phyloP scores from a whole-genome alignment of 2,888 invertebrate genomes.

The Sinopyrophorus schimmeli region DNA sequence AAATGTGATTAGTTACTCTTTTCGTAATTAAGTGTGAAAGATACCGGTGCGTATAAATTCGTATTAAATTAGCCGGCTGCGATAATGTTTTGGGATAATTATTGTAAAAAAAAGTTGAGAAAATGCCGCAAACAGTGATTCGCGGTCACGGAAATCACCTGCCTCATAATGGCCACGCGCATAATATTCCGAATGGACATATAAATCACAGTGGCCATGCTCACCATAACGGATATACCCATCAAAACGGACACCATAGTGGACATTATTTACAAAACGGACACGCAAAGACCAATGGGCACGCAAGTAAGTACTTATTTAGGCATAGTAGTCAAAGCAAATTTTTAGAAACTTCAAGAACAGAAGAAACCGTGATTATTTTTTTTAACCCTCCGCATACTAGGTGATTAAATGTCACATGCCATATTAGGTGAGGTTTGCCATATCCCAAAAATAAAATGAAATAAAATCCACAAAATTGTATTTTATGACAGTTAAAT shows the following conservation, averaged over 20 bases:
- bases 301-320: constrained; percentile 43
- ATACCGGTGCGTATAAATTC: background rate
- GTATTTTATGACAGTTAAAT: too few species aligned
- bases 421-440: too few species aligned
- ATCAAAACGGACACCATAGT: constrained; percentile 41
- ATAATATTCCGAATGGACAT: constrained; percentile 34
- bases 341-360: too few species aligned
- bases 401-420: too few species aligned
- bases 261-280: constrained; percentile 42
- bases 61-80: too few species aligned
- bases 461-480: too few species aligned
- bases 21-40: constrained; percentile 1
- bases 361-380: too few species aligned
- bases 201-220: constrained; percentile 39
- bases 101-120: constrained; percentile 2
- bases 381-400: too few species aligned
- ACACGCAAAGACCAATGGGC: constrained; percentile 48
- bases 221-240: constrained; percentile 37
- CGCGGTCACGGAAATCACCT: constrained; percentile 37
- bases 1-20: constrained; percentile 1
- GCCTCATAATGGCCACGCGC: constrained; percentile 15
- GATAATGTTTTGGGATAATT: background rate
- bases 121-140: constrained; percentile 45
- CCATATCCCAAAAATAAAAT: too few species aligned
- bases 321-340: too few species aligned